phyloP scores from a whole-genome alignment of 1,140 invertebrate genomes.

The Papilio glaucus region DNA sequence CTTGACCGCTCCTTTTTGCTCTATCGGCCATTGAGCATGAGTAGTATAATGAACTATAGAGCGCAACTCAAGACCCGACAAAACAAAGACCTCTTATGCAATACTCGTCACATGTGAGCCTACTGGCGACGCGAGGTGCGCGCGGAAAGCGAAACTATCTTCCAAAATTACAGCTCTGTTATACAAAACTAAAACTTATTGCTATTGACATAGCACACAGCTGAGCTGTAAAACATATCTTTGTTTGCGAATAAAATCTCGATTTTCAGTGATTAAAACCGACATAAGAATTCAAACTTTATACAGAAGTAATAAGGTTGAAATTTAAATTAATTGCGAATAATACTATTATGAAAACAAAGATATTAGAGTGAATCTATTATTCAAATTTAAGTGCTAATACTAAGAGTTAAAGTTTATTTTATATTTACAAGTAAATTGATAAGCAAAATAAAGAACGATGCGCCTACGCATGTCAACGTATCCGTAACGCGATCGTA shows the following conservation, averaged over 20 bases:
- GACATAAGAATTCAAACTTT: slow-evolving; percentile 1
- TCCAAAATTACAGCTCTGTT: neutral
- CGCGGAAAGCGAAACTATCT: slow-evolving; percentile 38
- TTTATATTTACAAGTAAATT: neutral
- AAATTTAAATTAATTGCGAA: slow-evolving; percentile 4
- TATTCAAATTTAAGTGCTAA: slow-evolving; percentile 14
- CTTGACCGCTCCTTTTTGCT: no score
- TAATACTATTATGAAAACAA: neutral
- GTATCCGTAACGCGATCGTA: slow-evolving; percentile 57
- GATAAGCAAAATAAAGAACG: slow-evolving; percentile 42
- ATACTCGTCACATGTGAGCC: slow-evolving; percentile 35
- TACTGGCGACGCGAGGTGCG: slow-evolving; percentile 33
- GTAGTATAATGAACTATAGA: neutral
- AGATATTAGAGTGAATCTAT: neutral
- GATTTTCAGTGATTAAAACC: slow-evolving; percentile 9
- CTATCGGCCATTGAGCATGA: neutral
- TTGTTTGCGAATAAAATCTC: slow-evolving; percentile 24
- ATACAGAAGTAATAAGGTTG: neutral
- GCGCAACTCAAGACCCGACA: slow-evolving; percentile 22
- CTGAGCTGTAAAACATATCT: neutral
- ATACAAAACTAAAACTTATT: slow-evolving; percentile 1
- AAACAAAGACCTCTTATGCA: slow-evolving; percentile 38
- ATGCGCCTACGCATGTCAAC: slow-evolving; percentile 67
- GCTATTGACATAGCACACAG: neutral
- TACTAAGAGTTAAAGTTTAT: slow-evolving; percentile 23